A percentile compares a stretch with the other conserved stretches of the same genome.
Conservation (phyloP, 2,797 vertebrate species). For the Scolopax rusticola region DNA sequence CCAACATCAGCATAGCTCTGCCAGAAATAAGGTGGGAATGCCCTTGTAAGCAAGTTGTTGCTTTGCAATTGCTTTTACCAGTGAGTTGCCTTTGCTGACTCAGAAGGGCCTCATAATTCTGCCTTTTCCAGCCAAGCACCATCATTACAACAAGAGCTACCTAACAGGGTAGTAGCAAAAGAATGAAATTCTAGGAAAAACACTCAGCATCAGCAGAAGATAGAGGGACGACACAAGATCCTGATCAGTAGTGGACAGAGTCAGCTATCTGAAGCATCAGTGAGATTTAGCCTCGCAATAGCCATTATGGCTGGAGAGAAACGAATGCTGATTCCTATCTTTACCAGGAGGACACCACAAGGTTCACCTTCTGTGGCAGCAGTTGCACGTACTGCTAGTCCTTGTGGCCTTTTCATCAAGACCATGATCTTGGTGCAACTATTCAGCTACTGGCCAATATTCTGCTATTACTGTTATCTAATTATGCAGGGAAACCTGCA, state of each 20-base stretch:
- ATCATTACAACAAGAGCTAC: not conserved
- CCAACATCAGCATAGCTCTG: not conserved
- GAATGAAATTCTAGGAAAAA: not conserved
- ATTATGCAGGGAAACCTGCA: not conserved
- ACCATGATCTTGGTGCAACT: not conserved
- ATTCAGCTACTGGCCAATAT: not conserved
- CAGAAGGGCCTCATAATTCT: not conserved
- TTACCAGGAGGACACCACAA: not conserved
- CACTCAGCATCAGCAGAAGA: not conserved
- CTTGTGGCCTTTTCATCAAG: not conserved
- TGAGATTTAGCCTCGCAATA: not conserved
- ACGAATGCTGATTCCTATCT: not conserved
- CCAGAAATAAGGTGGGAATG: not conserved
- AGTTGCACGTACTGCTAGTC: not conserved
- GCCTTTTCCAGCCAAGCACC: not conserved
- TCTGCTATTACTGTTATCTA: not conserved
- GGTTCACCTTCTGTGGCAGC: not conserved
- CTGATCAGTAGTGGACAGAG: not conserved
- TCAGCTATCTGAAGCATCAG: not conserved
- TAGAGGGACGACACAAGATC: not conserved
- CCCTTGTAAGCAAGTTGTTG: not conserved
- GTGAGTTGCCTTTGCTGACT: constrained; percentile 4
- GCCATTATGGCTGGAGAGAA: not conserved
- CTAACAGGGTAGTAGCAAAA: not conserved
- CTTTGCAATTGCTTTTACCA: not conserved